Evolutionary conservation across 2,113 vertebrate species (phyloP).

Genomic region (Chlorodrepanis virens): DNA sequence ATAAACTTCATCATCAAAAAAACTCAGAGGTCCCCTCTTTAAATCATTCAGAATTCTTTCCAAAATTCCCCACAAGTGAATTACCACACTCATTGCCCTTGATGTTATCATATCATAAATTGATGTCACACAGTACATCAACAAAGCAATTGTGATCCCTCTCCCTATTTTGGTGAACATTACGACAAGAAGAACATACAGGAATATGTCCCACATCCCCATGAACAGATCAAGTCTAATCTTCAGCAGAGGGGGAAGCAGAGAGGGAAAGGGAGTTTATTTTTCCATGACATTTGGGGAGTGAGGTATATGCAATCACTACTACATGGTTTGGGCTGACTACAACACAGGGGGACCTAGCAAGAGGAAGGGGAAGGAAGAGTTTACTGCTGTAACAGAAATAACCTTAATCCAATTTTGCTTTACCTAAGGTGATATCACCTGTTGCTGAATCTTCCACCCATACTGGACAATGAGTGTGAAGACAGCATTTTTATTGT

Average conservation of each 20-base stretch:
- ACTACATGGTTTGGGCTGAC: neutral
- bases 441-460: neutral
- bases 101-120: neutral
- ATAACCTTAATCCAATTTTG: neutral
- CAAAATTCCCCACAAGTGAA: neutral
- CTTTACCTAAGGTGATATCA: neutral
- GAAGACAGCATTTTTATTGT: neutral
- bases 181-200: fast-evolving
- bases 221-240: fast-evolving
- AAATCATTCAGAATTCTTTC: neutral
- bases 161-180: neutral
- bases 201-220: too few species aligned
- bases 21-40: neutral
- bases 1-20: neutral
- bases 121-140: neutral
- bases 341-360: neutral
- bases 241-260: neutral
- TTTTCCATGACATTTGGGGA: neutral
- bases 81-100: neutral
- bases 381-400: neutral
- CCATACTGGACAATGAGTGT: neutral
- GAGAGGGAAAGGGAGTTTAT: neutral
- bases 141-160: neutral
- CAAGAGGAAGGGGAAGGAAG: neutral
- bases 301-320: neutral